These are phyloP conservation scores for Etheostoma nigrum DNA, from an alignment of 2,797 vertebrate genomes.

Conservation along the genomic window DNA sequence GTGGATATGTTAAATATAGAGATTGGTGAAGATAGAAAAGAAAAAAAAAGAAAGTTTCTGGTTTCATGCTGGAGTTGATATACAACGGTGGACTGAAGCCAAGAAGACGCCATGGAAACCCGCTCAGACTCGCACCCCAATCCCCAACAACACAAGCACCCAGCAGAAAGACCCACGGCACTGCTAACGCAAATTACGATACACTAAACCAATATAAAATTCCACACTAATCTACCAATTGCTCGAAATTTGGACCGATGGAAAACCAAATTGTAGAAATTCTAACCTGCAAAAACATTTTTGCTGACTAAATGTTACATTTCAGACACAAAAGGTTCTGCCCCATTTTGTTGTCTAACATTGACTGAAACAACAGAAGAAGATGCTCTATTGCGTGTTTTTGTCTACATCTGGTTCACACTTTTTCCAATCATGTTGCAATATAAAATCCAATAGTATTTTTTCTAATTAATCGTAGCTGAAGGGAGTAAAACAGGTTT, in stretches of 20 bases:
- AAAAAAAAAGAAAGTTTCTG: constrained; percentile 64
- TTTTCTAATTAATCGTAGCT: neutral
- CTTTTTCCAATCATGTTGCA: neutral
- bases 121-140: constrained; percentile 36
- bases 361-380: constrained; percentile 4
- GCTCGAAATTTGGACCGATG: neutral
- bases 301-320: constrained; percentile 6
- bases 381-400: neutral
- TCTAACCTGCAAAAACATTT: constrained; percentile 10
- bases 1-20: constrained; percentile 69
- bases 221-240: constrained; percentile 19
- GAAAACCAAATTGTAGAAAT: constrained; percentile 17
- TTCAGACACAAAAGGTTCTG: constrained; percentile 21
- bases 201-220: constrained; percentile 19
- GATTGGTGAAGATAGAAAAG: constrained; percentile 6
- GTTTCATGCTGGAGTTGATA: constrained; percentile 65
- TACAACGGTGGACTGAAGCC: constrained; percentile 47
- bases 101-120: constrained; percentile 55
- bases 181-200: constrained; percentile 9
- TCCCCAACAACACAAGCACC: constrained; percentile 45
- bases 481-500: neutral
- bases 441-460: neutral
- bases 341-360: constrained; percentile 13
- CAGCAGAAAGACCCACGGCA: constrained; percentile 32
- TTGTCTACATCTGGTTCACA: neutral